Evolutionary conservation across 2,888 invertebrate species (phyloP), one percentile per base, ranked within the genome.

Genomic region (Xestia c-nigrum): DNA sequence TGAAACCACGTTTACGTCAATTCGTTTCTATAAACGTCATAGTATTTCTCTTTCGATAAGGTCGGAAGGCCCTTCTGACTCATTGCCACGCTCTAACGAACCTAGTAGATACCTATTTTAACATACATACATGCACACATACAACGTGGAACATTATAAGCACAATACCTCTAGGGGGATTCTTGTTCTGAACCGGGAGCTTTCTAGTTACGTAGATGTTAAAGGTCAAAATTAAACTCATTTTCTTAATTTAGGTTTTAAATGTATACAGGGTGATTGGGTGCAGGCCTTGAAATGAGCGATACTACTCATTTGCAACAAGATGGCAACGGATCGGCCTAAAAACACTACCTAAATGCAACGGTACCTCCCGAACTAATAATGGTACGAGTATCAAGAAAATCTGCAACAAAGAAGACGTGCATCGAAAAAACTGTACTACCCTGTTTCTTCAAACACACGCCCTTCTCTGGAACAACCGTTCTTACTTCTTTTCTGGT

Each of bases 1-100:
- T 31, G 14, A 43, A 59, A 19, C 14, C 31, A 10, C 16, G 2
- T 46, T 77, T 69, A 24, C 43, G 70, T 76, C 69, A 77, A 61
- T 61, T 16, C 3, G 47, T 40, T 65, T 55, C 38, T 46, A 52
- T 61, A 38, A 46, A 46, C 21, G 24, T n/a, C 14, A 52, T 46
- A 46, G 16, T 55, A 19, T 19, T 52, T 38, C 5, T 55, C 24
- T 19, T 52, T 38, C 5, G 10, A 21, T 38, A 64, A 64, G 3
- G 21, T 24, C n/a, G 52, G 6, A 24, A 52, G 5, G 52, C 46
- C 38, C 12, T 50, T 47, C 73, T 40, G 47, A 63, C n/a, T 63
- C 40, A 63, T 21, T 40, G 5, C 12, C 21, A 63, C 40, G 40
- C 38, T 63, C 21, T 63, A 40, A 38, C 40, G 40, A 57, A 57